Evolutionary conservation across 2,888 invertebrate genomes (phyloP), one percentile per base, ranked within the genome.

Genomic region (Fissipunctia ypsillon): DNA sequence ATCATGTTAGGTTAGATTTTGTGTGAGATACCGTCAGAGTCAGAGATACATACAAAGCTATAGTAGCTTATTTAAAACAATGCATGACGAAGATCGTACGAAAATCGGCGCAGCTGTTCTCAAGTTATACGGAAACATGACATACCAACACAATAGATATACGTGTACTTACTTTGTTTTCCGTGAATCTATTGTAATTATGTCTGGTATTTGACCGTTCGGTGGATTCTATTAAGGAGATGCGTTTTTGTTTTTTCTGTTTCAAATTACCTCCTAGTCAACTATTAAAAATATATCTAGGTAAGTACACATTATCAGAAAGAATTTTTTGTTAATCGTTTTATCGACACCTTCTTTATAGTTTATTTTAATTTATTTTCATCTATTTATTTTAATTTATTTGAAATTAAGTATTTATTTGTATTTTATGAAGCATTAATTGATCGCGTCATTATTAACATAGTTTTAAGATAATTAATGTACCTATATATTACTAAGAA

Each of bases 101-200:
- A 72, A 76, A 72, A 43, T 61, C 54, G 45, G 60, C 69, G 12
- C 19, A 52, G 64, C 22, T 25, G 52, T 85, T 85, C 87, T 66
- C 79, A 84, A 67, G 81, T 79, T 69, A 73, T 77, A 77, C 68
- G 82, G 84, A 81, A 86, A 75, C 73, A 48, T 73, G 77, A 66
- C 64, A 81, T 50, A 69, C 48, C 57, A 77, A 76, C 45, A 86
- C 86, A 80, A 77, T 83, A 69, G 63, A 73, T 57, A 65, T 16
- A 56, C 43, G 19, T 54, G 28, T 54, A 61, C 19, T 48, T 54
- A 61, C 19, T 48, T 50, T 48, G 56, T 74, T 78, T 83, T 69
- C 68, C 69, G 83, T 70, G 69, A 74, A 85, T 70, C 66, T 67
- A 83, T 83, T 78, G 60, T 82, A 66, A 81, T 73, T 66, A 79